phyloP scores from a whole-genome alignment of 2,113 vertebrate genomes.

The Salminus brasiliensis region DNA sequence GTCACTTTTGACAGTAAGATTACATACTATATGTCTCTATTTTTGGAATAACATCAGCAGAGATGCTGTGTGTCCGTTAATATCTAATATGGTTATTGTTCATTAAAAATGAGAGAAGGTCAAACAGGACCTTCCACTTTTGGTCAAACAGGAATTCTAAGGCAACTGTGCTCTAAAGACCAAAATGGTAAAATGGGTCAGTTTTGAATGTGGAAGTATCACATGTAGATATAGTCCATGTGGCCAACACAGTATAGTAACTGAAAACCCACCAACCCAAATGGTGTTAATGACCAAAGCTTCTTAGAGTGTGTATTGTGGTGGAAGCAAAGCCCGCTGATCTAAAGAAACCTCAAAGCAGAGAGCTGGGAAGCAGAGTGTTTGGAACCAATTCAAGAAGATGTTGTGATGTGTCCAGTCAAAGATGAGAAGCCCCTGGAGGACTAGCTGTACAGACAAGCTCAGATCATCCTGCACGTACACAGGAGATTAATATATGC shows the following conservation, averaged over 20 bases:
- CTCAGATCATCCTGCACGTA: not conserved
- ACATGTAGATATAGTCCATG: too few relatives aligned
- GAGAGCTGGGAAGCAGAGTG: not conserved
- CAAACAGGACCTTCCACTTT: too few relatives aligned
- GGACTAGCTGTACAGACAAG: not conserved
- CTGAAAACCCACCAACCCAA: not conserved
- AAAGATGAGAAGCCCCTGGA: not conserved
- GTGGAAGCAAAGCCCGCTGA: not conserved
- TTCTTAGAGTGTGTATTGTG: not conserved
- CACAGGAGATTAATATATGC: slow-evolving; percentile 3
- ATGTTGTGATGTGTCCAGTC: not conserved
- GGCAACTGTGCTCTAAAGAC: too few relatives aligned
- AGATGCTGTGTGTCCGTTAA: too few relatives aligned
- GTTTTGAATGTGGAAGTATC: too few relatives aligned
- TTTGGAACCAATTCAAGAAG: not conserved
- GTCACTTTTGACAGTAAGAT: too few relatives aligned
- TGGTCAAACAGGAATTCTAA: too few relatives aligned
- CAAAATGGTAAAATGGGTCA: too few relatives aligned
- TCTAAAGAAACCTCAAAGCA: not conserved
- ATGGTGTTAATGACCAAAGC: not conserved
- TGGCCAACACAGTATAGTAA: not conserved
- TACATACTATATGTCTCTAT: too few relatives aligned
- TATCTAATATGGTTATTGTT: too few relatives aligned
- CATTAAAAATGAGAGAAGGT: too few relatives aligned
- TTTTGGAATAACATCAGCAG: too few relatives aligned